Percentiles rank a stretch among this genome's conserved stretches.
These are phyloP conservation scores for Chaenocephalus aceratus DNA, from an alignment of 2,113 vertebrate genomes.

Conservation along the genomic window DNA sequence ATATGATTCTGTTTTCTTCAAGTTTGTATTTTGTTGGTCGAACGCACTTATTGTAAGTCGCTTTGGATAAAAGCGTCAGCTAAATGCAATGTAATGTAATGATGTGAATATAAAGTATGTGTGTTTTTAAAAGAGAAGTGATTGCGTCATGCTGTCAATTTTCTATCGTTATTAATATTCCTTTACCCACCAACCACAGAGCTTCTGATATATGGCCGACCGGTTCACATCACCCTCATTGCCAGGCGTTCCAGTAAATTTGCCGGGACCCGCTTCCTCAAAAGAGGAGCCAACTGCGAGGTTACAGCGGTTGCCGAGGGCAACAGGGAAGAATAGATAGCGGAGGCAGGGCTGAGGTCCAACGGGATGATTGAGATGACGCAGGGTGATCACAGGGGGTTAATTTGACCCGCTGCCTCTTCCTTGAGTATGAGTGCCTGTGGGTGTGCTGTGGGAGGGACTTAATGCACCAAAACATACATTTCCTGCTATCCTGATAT, in stretches of 20 bases:
- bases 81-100: no score
- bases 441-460: conserved; percentile 21
- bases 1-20: no score
- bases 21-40: no score
- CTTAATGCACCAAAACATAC: not conserved
- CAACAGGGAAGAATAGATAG: conserved; percentile 56
- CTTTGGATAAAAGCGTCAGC: no score
- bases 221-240: conserved; percentile 95
- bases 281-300: conserved; percentile 96
- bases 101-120: not conserved
- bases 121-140: not conserved
- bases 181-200: conserved; percentile 88
- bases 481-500: not conserved
- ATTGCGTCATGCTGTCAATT: not conserved
- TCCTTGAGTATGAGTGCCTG: conserved; percentile 45
- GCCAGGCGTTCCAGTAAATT: conserved; percentile 97
- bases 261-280: conserved; percentile 97
- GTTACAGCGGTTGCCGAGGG: conserved; percentile 83
- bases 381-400: conserved; percentile 60
- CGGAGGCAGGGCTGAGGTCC: conserved; percentile 29
- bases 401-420: conserved; percentile 52
- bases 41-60: no score
- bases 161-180: conserved; percentile 34
- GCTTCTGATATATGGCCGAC: conserved; percentile 94
- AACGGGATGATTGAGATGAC: conserved; percentile 62